Conservation (phyloP, 2,797 vertebrate species). For the Capromys pilorides region DNA sequence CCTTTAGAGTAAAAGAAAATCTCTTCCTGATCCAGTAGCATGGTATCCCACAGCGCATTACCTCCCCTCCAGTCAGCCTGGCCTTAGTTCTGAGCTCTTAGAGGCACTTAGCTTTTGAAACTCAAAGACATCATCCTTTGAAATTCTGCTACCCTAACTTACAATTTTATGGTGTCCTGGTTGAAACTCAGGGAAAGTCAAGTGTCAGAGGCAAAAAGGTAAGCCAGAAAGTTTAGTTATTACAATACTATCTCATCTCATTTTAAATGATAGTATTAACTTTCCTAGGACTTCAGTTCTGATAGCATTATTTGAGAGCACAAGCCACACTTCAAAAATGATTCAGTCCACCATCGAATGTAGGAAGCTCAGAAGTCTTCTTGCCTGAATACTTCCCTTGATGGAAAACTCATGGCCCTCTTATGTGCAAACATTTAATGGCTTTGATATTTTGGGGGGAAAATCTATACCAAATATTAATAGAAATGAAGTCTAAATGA, state of each 20-base stretch:
- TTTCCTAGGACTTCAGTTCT: conserved; percentile 20
- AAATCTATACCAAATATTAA: conserved; percentile 26
- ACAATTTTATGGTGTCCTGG: neutral
- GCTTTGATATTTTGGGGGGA: neutral
- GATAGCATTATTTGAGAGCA: neutral
- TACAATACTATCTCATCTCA: neutral
- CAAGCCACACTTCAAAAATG: neutral
- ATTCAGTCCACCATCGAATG: neutral
- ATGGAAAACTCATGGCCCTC: neutral
- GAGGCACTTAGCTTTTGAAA: neutral
- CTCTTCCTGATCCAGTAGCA: neutral
- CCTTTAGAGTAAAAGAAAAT: neutral
- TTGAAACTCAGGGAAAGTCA: neutral
- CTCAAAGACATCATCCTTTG: neutral
- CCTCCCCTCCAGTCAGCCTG: neutral
- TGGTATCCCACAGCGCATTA: neutral
- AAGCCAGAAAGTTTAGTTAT: neutral
- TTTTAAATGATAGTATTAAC: neutral
- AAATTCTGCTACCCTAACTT: neutral
- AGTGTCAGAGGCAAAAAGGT: neutral
- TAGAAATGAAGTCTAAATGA: neutral
- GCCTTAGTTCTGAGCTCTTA: neutral
- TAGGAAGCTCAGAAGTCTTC: conserved; percentile 7
- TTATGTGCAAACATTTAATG: conserved; percentile 21
- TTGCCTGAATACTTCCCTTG: conserved; percentile 3